Evolutionary conservation across 1,140 invertebrate species (phyloP), one percentile per base, ranked within the genome.

Genomic region (Magallana ariakensis): DNA sequence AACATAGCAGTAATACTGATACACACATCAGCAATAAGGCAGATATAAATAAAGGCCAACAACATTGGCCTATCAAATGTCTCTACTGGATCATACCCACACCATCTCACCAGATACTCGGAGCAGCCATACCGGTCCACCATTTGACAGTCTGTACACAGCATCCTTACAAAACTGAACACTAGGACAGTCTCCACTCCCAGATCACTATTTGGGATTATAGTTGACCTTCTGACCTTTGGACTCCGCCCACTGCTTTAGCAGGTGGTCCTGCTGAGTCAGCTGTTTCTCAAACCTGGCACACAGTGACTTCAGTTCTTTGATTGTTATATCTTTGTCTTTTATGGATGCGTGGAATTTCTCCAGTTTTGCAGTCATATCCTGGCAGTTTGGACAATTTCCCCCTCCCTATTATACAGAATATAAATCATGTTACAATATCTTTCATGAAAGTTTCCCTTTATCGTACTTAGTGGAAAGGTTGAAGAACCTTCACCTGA

Each of bases 221-320:
- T 86, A 86, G 16, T 87, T 84, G 33, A 89, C 85, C 57, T 92
- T 92, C 60, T 92, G 89, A 11, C 91, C 92, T 89, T 91, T 91
- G 57, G 81, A 87, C n/a, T 90, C 89, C 56, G 91, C 88, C 88
- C 89, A 92, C 66, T 87, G 85, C 80, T 92, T 90, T 54, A 92
- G 86, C 56, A 92, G 83, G 11, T 89, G 60, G 55, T 92, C 91
- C 83, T 92, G 91, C 46, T 90, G 89, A 56, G 84, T 87, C 1
- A 92, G 88, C 85, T 92, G 92, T 75, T 87, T 90, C 84, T 92
- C 91, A 91, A 91, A 91, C 60, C 87, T 90, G 19, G 88, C 70
- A 33, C 85, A 86, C 80, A 92, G 84, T 16, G 87, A 22, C 54
- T 91, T 90, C 54, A 93, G 85, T 56, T 93, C 92, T 86, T 90